Conservation (phyloP, 2,797 vertebrate genomes). For the Margarornis squamiger region DNA sequence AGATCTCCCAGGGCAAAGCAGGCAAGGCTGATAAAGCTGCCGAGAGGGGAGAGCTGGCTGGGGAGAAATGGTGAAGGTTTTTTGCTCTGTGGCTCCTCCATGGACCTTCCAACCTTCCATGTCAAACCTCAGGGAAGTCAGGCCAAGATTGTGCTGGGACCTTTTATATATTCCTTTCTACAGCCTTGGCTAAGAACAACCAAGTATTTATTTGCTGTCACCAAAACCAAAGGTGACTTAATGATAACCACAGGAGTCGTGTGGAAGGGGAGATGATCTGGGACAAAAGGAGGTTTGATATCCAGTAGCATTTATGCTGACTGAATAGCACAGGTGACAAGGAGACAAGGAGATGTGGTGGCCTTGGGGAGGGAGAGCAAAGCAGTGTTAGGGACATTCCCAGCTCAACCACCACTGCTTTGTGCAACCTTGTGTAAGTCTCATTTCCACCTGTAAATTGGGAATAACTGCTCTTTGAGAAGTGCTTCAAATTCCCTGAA, state of each 20-base stretch:
- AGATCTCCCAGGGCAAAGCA: neutral
- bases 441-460: neutral
- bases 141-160: neutral
- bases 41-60: neutral
- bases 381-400: accelerated
- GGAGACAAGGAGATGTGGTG: neutral
- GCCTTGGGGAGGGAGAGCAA: neutral
- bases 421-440: neutral
- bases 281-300: neutral
- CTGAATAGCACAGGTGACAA: accelerated
- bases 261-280: neutral
- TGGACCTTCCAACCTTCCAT: neutral
- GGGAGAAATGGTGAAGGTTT: neutral
- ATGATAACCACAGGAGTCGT: neutral
- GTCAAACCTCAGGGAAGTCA: neutral
- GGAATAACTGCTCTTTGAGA: neutral
- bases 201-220: neutral
- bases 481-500: neutral
- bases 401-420: neutral
- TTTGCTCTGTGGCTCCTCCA: neutral
- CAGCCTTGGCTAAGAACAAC: neutral
- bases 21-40: neutral
- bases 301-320: neutral
- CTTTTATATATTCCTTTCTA: neutral
- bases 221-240: neutral